A percentile compares a stretch with the other conserved stretches of the same genome.
These are phyloP conservation scores for Hippoglossus hippoglossus DNA, from an alignment of 2,797 vertebrate species.

Conservation along the genomic window DNA sequence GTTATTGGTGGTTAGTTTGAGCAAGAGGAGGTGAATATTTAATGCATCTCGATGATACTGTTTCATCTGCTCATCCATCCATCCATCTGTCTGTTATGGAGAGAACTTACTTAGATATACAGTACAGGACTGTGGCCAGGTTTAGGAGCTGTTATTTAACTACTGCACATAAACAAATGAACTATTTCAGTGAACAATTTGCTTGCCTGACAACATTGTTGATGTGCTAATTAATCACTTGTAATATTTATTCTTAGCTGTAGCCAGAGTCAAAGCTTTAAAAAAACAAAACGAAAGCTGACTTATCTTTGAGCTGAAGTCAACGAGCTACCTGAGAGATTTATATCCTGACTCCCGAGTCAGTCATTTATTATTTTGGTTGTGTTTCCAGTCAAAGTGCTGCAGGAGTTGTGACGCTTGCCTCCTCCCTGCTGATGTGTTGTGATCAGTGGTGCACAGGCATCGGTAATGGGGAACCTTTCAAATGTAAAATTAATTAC, in stretches of 20 bases:
- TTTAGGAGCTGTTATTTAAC: conserved; percentile 1
- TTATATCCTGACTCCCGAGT: conserved; percentile 18
- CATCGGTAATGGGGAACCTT: conserved; percentile 65
- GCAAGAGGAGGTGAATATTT: not conserved
- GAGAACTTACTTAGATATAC: too few species aligned
- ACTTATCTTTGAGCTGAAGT: conserved; percentile 11
- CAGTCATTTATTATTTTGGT: conserved; percentile 25
- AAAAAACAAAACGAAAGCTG: not conserved
- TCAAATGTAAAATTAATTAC: conserved; percentile 79
- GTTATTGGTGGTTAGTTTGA: too few species aligned
- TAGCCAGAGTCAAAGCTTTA: not conserved
- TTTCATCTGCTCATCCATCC: not conserved
- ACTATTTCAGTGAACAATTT: conserved; percentile 18
- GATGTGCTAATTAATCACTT: conserved; percentile 14
- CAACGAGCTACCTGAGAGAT: conserved; percentile 11
- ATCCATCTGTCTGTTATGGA: too few species aligned
- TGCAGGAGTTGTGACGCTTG: conserved; percentile 44
- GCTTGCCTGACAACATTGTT: conserved; percentile 2
- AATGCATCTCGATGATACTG: not conserved
- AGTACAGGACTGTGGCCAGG: too few species aligned
- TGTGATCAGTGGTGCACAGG: conserved; percentile 63
- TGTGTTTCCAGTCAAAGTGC: conserved; percentile 37
- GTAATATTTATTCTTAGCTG: not conserved
- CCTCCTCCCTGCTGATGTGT: conserved; percentile 53
- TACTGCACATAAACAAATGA: conserved; percentile 2